phyloP scores from a whole-genome alignment of 2,797 vertebrate genomes.

The Peromyscus eremicus region DNA sequence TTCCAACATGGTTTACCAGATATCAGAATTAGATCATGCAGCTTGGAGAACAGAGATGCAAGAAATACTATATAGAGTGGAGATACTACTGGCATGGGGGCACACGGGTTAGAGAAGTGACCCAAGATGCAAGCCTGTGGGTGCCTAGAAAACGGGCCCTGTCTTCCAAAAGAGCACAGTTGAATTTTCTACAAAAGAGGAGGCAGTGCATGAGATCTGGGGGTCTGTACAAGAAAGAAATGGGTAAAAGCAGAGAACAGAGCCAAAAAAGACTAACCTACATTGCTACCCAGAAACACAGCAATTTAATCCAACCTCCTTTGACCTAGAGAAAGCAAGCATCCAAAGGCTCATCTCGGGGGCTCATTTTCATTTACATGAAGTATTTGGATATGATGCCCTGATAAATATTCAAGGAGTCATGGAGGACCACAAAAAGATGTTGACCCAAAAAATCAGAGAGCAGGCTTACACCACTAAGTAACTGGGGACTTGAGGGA shows the following conservation, averaged over 20 bases:
- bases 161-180: neutral
- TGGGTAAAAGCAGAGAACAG: neutral
- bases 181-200: neutral
- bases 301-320: neutral
- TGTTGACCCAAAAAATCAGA: neutral
- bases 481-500: neutral
- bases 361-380: neutral
- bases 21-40: slow-evolving; percentile 39
- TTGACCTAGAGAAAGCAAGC: neutral
- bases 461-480: neutral
- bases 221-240: neutral
- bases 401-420: neutral
- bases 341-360: neutral
- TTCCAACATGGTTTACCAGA: slow-evolving; percentile 65
- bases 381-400: neutral
- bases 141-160: neutral
- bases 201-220: neutral
- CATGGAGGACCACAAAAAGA: neutral
- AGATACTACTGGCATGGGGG: neutral
- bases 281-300: neutral
- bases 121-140: neutral
- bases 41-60: neutral
- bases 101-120: accelerated
- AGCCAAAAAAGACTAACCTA: neutral
- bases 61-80: neutral